phyloP scores from a whole-genome alignment of 2,888 invertebrate genomes.

The Aspidiotus destructor region DNA sequence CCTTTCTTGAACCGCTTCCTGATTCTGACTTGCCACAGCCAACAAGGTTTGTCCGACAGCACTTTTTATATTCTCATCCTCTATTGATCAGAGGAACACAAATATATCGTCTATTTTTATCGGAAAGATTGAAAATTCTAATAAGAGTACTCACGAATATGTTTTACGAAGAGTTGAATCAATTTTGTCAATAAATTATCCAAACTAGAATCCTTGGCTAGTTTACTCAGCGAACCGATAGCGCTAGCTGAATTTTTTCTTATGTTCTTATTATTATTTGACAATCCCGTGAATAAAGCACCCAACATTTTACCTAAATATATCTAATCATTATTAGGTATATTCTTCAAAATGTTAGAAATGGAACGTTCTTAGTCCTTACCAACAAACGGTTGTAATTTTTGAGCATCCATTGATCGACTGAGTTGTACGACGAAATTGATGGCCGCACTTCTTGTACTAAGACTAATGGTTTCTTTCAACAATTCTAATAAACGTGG shows the following conservation, averaged over 20 bases:
- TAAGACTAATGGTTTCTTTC: slow-evolving; percentile 67
- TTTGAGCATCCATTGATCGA: slow-evolving; percentile 14
- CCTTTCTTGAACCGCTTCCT: slow-evolving; percentile 58
- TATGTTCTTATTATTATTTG: slow-evolving; percentile 73
- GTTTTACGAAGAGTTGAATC: slow-evolving; percentile 39
- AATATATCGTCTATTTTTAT: neutral
- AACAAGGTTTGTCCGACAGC: slow-evolving; percentile 67
- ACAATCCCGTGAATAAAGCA: slow-evolving; percentile 62
- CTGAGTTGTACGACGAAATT: slow-evolving; percentile 64
- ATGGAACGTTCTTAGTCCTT: no score
- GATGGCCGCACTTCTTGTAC: slow-evolving; percentile 71
- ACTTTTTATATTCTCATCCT: slow-evolving; percentile 64
- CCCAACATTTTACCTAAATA: slow-evolving; percentile 51
- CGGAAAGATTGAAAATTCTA: neutral
- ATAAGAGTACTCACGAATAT: slow-evolving; percentile 10
- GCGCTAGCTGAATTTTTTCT: slow-evolving; percentile 74
- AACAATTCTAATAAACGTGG: slow-evolving; percentile 73
- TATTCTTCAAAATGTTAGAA: no score
- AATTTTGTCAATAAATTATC: slow-evolving; percentile 45
- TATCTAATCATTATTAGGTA: no score
- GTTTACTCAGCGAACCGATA: slow-evolving; percentile 71
- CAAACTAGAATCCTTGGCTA: slow-evolving; percentile 65
- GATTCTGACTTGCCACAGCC: slow-evolving; percentile 70
- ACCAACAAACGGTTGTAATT: slow-evolving; percentile 26
- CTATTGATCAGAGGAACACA: neutral